These are phyloP conservation scores for Syngnathus floridae DNA, from an alignment of 2,113 vertebrate genomes.

Conservation along the genomic window DNA sequence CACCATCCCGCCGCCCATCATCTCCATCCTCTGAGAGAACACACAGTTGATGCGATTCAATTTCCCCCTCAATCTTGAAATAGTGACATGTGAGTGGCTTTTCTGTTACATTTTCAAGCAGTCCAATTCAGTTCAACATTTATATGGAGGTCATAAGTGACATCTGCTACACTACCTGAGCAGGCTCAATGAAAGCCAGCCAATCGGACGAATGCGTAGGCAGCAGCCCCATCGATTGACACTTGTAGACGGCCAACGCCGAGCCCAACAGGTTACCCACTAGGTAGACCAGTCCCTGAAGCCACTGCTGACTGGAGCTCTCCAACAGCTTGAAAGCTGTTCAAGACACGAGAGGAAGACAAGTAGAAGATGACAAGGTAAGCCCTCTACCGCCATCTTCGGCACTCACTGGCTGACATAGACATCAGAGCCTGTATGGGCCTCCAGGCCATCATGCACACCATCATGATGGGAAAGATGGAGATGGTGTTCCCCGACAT, in stretches of 20 bases:
- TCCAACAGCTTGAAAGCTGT: constrained; percentile 92
- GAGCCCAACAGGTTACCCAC: constrained; percentile 91
- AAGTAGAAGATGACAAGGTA: neutral
- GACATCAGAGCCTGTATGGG: constrained; percentile 96
- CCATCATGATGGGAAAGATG: constrained; percentile 99
- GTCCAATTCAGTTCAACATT: neutral
- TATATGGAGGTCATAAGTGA: neutral
- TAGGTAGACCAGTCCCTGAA: constrained; percentile 91
- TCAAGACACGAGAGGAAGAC: neutral
- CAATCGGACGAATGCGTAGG: constrained; percentile 95
- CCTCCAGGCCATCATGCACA: constrained; percentile 99
- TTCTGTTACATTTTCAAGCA: too few species aligned
- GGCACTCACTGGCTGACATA: constrained; percentile 89
- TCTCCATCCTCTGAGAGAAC: constrained; percentile 82
- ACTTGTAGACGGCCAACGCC: constrained; percentile 92
- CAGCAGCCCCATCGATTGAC: constrained; percentile 94
- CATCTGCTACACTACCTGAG: constrained; percentile 73
- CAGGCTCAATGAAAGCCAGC: constrained; percentile 93
- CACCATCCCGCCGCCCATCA: constrained; percentile 89
- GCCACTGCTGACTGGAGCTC: constrained; percentile 92
- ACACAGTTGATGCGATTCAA: neutral
- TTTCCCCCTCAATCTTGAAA: too few species aligned
- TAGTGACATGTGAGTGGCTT: too few species aligned
- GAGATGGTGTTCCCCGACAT: constrained; percentile 98
- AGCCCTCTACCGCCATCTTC: neutral